Evolutionary conservation across 2,888 invertebrate genomes (phyloP), one percentile per base, ranked within the genome.

Genomic region (Sclerodermus sp.): DNA sequence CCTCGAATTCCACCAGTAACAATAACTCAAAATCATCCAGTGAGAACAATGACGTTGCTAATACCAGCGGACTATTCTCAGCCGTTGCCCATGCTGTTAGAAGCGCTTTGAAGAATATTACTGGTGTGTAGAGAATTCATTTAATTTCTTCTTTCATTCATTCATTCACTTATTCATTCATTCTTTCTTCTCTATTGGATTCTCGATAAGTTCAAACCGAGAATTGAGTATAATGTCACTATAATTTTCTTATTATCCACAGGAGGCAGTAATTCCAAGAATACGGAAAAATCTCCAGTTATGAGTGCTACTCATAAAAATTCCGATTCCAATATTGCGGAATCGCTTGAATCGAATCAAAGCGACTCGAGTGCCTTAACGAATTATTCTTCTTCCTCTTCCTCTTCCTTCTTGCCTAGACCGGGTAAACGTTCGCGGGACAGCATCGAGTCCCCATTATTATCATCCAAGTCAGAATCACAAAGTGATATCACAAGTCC

Each of bases 71-170:
- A 32, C 58, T 77, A 2, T 60, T 77, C 8, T 70, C 75, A 1
- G 55, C 64, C 8, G 43, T 77, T 38, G 63, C 75, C 2, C 66
- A 72, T 23, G 76, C 67, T 2, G 57, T 77, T 29, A 69, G 55
- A 48, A 51, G 47, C 3, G 76, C 71, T 2, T 60, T 76, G 14
- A 68, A 52, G 53, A 74, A 62, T 51, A 57, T 77, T 8, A 62
- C 75, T 6, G 68, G 76, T 73, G 23, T 23, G 3, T 23, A 23
- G 3, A 23, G 23, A 3, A 14, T 36, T 6, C 9, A n/a, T n/a
- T 36, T 36, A 36, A 23, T n/a, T n/a, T n/a, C 39, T 1, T 13
- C 30, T 45, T 32, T 43, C 52, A 38, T 38, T 41, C n/a, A n/a
- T 41, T n/a, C 16, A 34, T 31, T 15, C 14, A 36, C 6, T 37